phyloP scores from a whole-genome alignment of 2,797 vertebrate genomes.

The Danio kyathit region DNA sequence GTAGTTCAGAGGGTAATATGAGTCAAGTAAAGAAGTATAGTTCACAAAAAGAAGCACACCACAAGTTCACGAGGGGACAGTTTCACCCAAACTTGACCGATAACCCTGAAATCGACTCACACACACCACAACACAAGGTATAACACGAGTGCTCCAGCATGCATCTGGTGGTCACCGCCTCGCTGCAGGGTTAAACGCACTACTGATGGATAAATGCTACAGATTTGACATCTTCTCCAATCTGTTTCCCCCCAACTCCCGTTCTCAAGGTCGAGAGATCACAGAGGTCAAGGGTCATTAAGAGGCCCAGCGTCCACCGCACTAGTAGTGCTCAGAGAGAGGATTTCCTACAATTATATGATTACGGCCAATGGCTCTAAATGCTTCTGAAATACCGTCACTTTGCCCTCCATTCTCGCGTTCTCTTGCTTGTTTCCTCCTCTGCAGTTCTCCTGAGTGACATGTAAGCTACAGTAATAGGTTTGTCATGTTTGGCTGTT shows the following conservation, averaged over 20 bases:
- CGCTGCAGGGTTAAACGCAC: conserved; percentile 47
- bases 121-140: not conserved
- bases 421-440: conserved; percentile 9
- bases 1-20: conserved; percentile 39
- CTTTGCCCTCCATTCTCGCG: conserved; percentile 20
- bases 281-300: conserved; percentile 61
- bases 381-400: conserved; percentile 49
- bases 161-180: conserved; percentile 1
- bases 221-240: conserved; percentile 49
- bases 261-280: conserved; percentile 57
- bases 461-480: conserved; percentile 49
- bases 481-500: conserved; percentile 57
- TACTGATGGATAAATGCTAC: conserved; percentile 60
- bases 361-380: conserved; percentile 62
- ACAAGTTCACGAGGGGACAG: conserved; percentile 11
- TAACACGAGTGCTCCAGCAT: conserved; percentile 3
- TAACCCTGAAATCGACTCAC: conserved; percentile 21
- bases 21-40: conserved; percentile 8
- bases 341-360: conserved; percentile 64
- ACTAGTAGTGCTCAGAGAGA: conserved; percentile 46
- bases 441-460: conserved; percentile 35
- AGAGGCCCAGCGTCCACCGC: conserved; percentile 56
- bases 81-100: conserved; percentile 25
- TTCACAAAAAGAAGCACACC: not conserved
- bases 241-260: conserved; percentile 53